These are phyloP conservation scores for Morpho achilles DNA, from an alignment of 2,888 invertebrate genomes.

Conservation along the genomic window DNA sequence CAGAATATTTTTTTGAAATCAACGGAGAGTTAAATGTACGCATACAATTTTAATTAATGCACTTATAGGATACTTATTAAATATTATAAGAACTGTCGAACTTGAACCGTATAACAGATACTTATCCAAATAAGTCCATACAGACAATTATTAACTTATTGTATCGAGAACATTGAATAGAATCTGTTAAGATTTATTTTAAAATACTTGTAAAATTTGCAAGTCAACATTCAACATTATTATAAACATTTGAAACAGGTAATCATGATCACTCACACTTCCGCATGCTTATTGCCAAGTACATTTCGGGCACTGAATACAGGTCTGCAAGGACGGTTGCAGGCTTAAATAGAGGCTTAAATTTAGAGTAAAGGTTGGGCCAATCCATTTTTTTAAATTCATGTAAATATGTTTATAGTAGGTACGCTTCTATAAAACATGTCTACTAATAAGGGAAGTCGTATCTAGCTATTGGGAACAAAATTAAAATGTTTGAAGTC, in stretches of 20 bases:
- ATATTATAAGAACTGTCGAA: slow-evolving; percentile 16
- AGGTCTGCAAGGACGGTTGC: slow-evolving; percentile 32
- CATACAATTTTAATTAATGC: slow-evolving; percentile 30
- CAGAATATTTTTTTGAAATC: slow-evolving; percentile 69
- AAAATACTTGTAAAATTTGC: slow-evolving; percentile 28
- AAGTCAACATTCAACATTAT: slow-evolving; percentile 29
- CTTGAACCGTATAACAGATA: slow-evolving; percentile 37
- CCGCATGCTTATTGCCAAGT: slow-evolving; percentile 26
- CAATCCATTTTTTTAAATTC: slow-evolving; percentile 16
- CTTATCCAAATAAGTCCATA: slow-evolving; percentile 29
- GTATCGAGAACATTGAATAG: slow-evolving; percentile 28
- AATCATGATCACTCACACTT: slow-evolving; percentile 29
- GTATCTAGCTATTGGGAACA: slow-evolving; percentile 61
- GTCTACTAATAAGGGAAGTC: slow-evolving; percentile 24
- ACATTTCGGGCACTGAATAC: slow-evolving; percentile 17
- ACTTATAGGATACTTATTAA: slow-evolving; percentile 35
- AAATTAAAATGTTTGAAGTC: slow-evolving; percentile 42
- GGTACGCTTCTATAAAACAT: slow-evolving; percentile 10
- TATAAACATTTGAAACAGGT: slow-evolving; percentile 32
- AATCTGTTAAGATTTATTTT: slow-evolving; percentile 24
- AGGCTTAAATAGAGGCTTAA: slow-evolving; percentile 16
- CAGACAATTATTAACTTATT: slow-evolving; percentile 21
- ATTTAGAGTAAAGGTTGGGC: not conserved
- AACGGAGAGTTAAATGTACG: slow-evolving; percentile 46
- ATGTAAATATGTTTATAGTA: slow-evolving; percentile 13